phyloP scores from a whole-genome alignment of 2,113 vertebrate species.

The Melozone crissalis region DNA sequence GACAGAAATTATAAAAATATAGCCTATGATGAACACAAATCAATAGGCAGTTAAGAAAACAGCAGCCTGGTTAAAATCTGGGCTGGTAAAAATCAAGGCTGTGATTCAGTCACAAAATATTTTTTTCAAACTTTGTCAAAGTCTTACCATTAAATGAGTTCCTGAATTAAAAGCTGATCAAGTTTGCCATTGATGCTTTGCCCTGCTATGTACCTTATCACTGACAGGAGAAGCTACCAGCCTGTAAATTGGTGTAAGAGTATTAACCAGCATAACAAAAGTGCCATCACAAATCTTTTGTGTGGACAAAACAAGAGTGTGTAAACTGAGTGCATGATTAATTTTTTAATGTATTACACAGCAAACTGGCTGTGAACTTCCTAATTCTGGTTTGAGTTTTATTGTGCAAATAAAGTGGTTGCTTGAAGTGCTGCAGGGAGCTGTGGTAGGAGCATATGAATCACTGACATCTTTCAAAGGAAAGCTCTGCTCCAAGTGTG shows the following conservation, averaged over 20 bases:
- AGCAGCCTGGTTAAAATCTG: background rate
- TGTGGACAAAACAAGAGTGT: background rate
- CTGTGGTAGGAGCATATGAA: background rate
- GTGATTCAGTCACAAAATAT: background rate
- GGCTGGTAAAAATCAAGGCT: background rate
- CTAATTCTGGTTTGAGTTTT: conserved; percentile 13
- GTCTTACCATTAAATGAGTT: background rate
- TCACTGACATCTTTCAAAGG: background rate
- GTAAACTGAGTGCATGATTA: background rate
- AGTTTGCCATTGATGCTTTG: background rate
- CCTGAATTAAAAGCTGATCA: background rate
- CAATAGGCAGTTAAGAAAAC: background rate
- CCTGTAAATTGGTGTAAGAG: background rate
- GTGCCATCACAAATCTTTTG: background rate
- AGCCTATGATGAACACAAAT: background rate
- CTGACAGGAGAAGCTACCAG: background rate
- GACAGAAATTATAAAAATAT: conserved; percentile 22
- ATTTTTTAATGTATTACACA: background rate
- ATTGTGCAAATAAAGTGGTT: background rate
- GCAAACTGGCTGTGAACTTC: conserved; percentile 1
- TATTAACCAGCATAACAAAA: background rate
- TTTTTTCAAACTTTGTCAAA: background rate
- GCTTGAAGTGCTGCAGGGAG: background rate
- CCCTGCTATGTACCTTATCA: background rate
- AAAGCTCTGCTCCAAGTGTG: background rate